These are phyloP conservation scores for Alviniconcha marisindica DNA, from an alignment of 1,140 invertebrate genomes.

Conservation along the genomic window DNA sequence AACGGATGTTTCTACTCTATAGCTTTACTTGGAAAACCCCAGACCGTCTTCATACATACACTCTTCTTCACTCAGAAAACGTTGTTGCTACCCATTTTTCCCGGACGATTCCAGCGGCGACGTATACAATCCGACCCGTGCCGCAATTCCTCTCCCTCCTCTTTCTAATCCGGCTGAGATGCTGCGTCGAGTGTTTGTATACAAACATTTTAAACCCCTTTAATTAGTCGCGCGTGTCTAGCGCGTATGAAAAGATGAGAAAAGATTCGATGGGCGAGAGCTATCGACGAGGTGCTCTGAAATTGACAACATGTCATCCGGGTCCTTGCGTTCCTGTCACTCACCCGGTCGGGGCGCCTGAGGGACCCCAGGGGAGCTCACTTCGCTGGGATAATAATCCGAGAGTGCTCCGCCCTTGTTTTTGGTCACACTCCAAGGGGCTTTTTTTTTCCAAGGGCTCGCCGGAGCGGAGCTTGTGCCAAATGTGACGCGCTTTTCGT, in stretches of 20 bases:
- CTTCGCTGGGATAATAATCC: constrained; percentile 35
- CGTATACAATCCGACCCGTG: background rate
- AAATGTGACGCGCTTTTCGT: background rate
- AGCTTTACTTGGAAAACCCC: too few relatives aligned
- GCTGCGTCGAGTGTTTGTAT: constrained; percentile 30
- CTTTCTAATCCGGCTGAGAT: background rate
- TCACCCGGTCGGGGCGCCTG: constrained; percentile 16
- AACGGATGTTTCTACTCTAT: too few relatives aligned
- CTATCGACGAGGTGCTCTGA: constrained; percentile 30
- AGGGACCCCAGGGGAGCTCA: constrained; percentile 18
- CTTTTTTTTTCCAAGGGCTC: constrained; percentile 11
- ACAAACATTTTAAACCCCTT: constrained; percentile 43
- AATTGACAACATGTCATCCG: constrained; percentile 40
- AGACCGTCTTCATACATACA: too few relatives aligned
- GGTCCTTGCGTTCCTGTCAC: constrained; percentile 36
- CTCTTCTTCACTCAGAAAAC: too few relatives aligned
- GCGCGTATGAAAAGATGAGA: constrained; percentile 29
- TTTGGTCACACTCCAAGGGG: constrained; percentile 29
- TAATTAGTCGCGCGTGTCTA: constrained; percentile 41
- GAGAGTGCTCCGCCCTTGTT: constrained; percentile 40
- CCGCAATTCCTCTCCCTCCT: background rate
- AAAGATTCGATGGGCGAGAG: constrained; percentile 3
- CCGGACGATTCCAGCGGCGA: background rate
- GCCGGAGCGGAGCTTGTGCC: background rate
- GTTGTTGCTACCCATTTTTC: background rate